Evolutionary conservation across 2,888 invertebrate species (phyloP), one percentile per base, ranked within the genome.

Genomic region (Podabrus alpinus): DNA sequence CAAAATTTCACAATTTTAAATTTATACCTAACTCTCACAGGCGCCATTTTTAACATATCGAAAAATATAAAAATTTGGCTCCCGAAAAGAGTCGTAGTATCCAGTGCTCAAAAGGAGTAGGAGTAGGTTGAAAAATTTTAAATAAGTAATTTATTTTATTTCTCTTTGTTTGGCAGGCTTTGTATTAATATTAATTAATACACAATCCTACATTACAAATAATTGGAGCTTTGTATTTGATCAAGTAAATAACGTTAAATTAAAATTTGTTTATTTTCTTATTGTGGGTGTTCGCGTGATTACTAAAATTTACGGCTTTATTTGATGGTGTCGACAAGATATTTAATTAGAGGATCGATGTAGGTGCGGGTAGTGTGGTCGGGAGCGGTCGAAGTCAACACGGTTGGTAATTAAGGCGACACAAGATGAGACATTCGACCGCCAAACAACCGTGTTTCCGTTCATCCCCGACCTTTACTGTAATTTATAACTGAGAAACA

Each of bases 321-420:
- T 84, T 84, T 82, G 82, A 82, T 79, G 81, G 82, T 84, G 85
- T 85, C 83, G 84, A 85, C 84, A 84, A 82, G 85, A 84, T 83
- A 84, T 84, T 85, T 85, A 84, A 84, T 85, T 85, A 85, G 85
- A 82, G 83, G 83, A 82, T 82, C 81, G 83, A 81, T 83, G 83
- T 84, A 84, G 84, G 84, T 84, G 84, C 84, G 84, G 84, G 78
- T 82, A 79, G 80, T 81, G 83, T 83, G 84, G 84, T 83, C 82
- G 82, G 83, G 81, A 80, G 83, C 81, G 83, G 83, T 80, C 83
- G 77, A 73, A 82, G 82, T 79, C 81, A 79, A 83, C 81, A 82
- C 79, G 81, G 25, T 75, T 77, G 80, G 82, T 84, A 84, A 84
- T 84, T 84, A 84, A 84, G 83, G 83, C 83, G 83, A 84, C 84